Conservation (phyloP, 2,888 invertebrate species). For the Xanthorhoe designata region DNA sequence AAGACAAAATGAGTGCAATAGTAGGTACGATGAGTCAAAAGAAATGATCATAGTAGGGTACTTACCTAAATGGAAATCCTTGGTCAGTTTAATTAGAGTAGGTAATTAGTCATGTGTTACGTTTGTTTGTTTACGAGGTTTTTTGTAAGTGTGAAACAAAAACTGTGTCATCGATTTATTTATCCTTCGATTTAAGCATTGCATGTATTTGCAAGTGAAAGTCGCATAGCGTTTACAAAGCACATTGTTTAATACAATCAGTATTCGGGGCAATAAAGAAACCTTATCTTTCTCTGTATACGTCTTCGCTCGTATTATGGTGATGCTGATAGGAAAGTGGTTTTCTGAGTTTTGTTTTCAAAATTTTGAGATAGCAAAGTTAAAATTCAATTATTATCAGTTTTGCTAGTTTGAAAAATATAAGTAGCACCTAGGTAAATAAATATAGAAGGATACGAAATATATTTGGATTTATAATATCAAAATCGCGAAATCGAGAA, state of each 20-base stretch:
- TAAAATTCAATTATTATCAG: not conserved
- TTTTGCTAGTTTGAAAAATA: no score
- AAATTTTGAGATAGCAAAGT: not conserved
- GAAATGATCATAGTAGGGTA: no score
- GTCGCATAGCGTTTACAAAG: conserved; percentile 4
- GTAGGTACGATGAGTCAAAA: no score
- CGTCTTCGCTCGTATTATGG: conserved; percentile 12
- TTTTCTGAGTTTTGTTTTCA: not conserved
- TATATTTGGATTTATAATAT: no score
- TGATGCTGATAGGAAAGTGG: conserved; percentile 2
- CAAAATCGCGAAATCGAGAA: no score
- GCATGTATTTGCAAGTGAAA: conserved; percentile 23
- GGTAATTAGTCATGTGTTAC: not conserved
- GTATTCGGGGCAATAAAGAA: conserved; percentile 13
- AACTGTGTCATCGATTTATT: conserved; percentile 1
- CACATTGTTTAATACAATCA: conserved; percentile 18
- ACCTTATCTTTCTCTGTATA: conserved; percentile 11
- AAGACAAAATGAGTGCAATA: no score
- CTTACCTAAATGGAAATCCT: no score
- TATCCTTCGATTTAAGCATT: conserved; percentile 10
- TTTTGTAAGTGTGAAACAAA: not conserved
- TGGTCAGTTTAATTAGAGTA: no score
- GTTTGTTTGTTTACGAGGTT: not conserved
- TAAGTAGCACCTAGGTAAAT: no score
- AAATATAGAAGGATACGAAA: no score